Percentiles rank a stretch among this genome's conserved stretches.
Conservation (phyloP, 92 coral and sea anemone species). For the Bergia puertoricense region DNA sequence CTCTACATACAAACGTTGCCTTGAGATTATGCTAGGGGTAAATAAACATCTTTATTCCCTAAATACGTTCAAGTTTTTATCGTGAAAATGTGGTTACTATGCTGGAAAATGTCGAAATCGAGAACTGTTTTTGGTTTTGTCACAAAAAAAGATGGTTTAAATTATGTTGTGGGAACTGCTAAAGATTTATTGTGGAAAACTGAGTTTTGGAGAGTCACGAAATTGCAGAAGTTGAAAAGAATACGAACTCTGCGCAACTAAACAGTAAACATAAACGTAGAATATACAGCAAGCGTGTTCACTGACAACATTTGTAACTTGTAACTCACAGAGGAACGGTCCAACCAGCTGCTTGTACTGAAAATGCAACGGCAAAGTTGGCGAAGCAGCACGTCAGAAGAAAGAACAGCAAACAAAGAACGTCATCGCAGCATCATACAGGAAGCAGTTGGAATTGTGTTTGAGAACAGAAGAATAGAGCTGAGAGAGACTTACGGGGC, state of each 20-base stretch:
- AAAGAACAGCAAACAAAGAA: constrained; percentile 69
- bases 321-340: constrained; percentile 73
- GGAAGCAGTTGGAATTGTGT: constrained; percentile 89
- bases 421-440: constrained; percentile 77
- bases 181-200: no score
- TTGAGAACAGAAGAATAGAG: constrained; percentile 81
- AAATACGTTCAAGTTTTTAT: no score
- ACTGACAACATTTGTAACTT: neutral
- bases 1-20: no score
- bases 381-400: constrained; percentile 84
- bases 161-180: no score
- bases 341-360: constrained; percentile 92
- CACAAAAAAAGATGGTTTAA: no score
- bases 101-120: no score
- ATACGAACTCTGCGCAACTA: neutral
- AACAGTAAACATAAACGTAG: neutral
- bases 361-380: constrained; percentile 90
- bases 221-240: no score
- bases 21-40: no score
- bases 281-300: neutral
- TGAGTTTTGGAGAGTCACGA: no score
- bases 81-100: no score
- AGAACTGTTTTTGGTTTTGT: no score
- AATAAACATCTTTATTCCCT: no score
- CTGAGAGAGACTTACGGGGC: constrained; percentile 61